Evolutionary conservation across 2,888 invertebrate species (phyloP).

Genomic region (Drosophila vallismaia): DNA sequence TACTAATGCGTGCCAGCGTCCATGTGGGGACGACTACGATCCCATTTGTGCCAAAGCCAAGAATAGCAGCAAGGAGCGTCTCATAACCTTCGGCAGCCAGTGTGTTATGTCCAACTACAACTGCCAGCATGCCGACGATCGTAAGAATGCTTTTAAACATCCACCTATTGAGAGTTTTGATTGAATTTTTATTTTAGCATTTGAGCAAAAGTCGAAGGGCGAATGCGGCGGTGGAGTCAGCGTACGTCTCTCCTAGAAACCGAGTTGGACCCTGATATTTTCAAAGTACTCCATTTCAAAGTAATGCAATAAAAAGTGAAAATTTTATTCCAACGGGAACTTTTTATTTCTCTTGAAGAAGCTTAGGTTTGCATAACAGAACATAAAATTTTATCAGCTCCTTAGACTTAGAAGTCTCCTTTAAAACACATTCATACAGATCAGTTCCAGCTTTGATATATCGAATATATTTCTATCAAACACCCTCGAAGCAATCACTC

Average conservation of each 20-base stretch:
- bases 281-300: not conserved
- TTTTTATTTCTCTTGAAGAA: conserved; percentile 43
- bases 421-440: conserved; percentile 31
- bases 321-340: conserved; percentile 50
- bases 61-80: conserved; percentile 77
- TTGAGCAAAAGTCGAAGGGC: conserved; percentile 74
- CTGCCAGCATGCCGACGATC: conserved; percentile 81
- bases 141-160: conserved; percentile 61
- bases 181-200: conserved; percentile 60
- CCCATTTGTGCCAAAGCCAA: conserved; percentile 81
- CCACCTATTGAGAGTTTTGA: not conserved
- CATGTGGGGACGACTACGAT: conserved; percentile 73
- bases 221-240: conserved; percentile 82
- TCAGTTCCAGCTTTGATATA: conserved; percentile 42
- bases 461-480: conserved; percentile 17
- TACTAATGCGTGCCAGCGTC: conserved; percentile 57
- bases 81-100: conserved; percentile 81
- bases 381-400: conserved; percentile 47
- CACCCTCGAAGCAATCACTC: conserved; percentile 40
- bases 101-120: conserved; percentile 83
- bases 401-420: conserved; percentile 7
- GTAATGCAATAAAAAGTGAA: conserved; percentile 27
- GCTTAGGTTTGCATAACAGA: conserved; percentile 45
- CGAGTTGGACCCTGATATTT: not conserved
- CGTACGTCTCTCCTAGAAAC: conserved; percentile 80